Percentiles rank a stretch among this genome's conserved stretches.
These are phyloP conservation scores for Dermolepida albohirtum DNA, from an alignment of 2,888 invertebrate genomes.

Conservation along the genomic window DNA sequence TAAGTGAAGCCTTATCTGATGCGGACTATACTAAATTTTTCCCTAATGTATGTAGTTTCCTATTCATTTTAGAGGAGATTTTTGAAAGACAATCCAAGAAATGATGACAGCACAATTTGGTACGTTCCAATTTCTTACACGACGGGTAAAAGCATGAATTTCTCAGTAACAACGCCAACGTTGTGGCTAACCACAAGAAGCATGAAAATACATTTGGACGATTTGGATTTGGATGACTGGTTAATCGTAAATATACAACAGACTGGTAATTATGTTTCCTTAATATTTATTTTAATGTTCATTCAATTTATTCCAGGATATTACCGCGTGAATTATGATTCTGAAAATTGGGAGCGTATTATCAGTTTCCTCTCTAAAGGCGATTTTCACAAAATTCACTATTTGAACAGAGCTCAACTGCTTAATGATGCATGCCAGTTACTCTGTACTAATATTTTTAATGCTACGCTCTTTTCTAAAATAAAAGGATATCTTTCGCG, in stretches of 20 bases:
- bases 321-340: conserved; percentile 80
- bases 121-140: conserved; percentile 69
- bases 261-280: conserved; percentile 65
- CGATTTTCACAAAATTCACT: conserved; percentile 66
- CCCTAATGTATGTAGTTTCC: too few relatives aligned
- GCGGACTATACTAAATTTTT: too few relatives aligned
- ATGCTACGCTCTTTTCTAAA: conserved; percentile 68
- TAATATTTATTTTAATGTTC: background rate
- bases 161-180: conserved; percentile 66
- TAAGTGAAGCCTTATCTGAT: too few relatives aligned
- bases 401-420: conserved; percentile 78
- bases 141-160: conserved; percentile 61
- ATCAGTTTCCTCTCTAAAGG: conserved; percentile 63
- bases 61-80: conserved; percentile 24
- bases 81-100: conserved; percentile 17
- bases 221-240: conserved; percentile 65
- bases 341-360: conserved; percentile 73
- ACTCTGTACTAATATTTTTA: conserved; percentile 70
- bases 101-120: conserved; percentile 60
- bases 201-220: conserved; percentile 53
- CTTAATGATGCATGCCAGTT: conserved; percentile 79
- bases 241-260: conserved; percentile 74
- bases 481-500: conserved; percentile 70
- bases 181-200: conserved; percentile 65
- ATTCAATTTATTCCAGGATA: conserved; percentile 64